A percentile compares a stretch with the other conserved stretches of the same genome.
Conservation (phyloP, 1,140 invertebrate genomes). For the fruit fly (Drosophila melanogaster) region DNA sequence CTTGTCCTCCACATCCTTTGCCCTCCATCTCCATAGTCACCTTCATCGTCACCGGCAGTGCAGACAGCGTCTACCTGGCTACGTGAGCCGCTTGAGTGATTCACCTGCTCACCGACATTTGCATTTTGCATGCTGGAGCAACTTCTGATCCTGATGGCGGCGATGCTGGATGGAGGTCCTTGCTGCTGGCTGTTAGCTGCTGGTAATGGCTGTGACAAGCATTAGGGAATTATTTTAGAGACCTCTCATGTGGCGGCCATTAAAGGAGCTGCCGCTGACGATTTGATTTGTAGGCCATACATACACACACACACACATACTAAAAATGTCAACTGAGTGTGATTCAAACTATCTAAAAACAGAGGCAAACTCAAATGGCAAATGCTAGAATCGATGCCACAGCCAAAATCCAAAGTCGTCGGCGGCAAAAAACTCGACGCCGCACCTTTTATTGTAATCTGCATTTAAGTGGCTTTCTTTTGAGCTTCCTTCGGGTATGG, state of each 20-base stretch:
- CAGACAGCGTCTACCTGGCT: conserved; percentile 43
- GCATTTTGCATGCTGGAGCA: conserved; percentile 54
- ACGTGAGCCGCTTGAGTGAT: conserved; percentile 60
- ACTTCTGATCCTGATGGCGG: conserved; percentile 12
- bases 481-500: conserved; percentile 38
- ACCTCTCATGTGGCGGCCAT: conserved; percentile 60
- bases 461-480: conserved; percentile 82
- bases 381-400: conserved; percentile 7
- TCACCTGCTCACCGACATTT: conserved; percentile 57
- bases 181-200: conserved; percentile 32
- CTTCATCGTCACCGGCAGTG: conserved; percentile 1
- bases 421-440: conserved; percentile 54
- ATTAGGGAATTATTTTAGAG: conserved; percentile 60
- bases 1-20: background rate
- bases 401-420: conserved; percentile 46
- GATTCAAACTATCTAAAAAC: conserved; percentile 15
- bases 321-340: too few relatives aligned
- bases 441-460: conserved; percentile 74
- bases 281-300: conserved; percentile 63
- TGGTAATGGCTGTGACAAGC: conserved; percentile 60
- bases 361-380: conserved; percentile 38
- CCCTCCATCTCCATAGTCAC: conserved; percentile 5
- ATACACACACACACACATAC: background rate
- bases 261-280: conserved; percentile 60
- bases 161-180: conserved; percentile 6